A percentile compares a stretch with the other conserved stretches of the same genome.
Conservation (phyloP, 2,888 invertebrate genomes). For the Mesoligia furuncula region DNA sequence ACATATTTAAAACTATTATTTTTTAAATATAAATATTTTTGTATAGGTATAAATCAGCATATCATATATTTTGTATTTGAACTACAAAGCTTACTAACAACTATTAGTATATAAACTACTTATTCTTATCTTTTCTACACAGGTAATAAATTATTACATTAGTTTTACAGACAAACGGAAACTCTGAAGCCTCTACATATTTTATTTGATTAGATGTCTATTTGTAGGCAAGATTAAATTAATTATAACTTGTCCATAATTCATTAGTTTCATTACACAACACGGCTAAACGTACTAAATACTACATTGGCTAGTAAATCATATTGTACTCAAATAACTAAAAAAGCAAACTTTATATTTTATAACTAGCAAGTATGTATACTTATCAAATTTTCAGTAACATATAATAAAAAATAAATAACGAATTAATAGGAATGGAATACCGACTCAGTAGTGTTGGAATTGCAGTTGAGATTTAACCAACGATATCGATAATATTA, state of each 20-base stretch:
- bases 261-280: constrained; percentile 28
- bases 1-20: constrained; percentile 29
- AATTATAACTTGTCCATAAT: constrained; percentile 9
- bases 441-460: constrained; percentile 20
- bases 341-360: constrained; percentile 18
- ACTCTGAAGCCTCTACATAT: constrained; percentile 66
- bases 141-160: constrained; percentile 58
- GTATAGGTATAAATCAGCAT: constrained; percentile 24
- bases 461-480: constrained; percentile 13
- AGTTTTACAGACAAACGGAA: constrained; percentile 57
- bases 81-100: constrained; percentile 30
- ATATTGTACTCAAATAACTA: constrained; percentile 33
- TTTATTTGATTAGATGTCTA: constrained; percentile 53
- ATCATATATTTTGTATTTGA: constrained; percentile 5
- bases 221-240: constrained; percentile 40
- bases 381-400: background rate
- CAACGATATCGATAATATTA: constrained; percentile 10
- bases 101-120: constrained; percentile 12
- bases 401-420: constrained; percentile 12
- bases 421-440: constrained; percentile 39
- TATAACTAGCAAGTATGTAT: constrained; percentile 20
- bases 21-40: constrained; percentile 14
- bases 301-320: constrained; percentile 32
- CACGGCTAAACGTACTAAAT: constrained; percentile 37
- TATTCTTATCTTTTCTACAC: constrained; percentile 72